These are phyloP conservation scores for Phoeniculus purpureus DNA, from an alignment of 2,797 vertebrate species.

Conservation along the genomic window DNA sequence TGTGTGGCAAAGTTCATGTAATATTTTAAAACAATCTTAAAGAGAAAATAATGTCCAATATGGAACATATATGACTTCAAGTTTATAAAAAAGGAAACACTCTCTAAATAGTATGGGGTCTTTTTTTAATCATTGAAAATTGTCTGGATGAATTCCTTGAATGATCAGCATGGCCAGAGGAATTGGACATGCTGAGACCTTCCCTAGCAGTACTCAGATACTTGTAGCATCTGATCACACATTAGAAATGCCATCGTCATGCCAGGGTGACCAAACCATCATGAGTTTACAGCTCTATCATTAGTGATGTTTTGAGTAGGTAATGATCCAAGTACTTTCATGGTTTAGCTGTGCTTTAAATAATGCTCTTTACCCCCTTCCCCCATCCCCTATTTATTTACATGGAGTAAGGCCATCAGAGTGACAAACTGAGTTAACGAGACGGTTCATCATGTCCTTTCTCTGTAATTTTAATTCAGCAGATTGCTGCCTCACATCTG, in stretches of 20 bases:
- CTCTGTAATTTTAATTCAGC: conserved; percentile 60
- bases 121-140: neutral
- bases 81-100: neutral
- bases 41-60: neutral
- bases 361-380: neutral
- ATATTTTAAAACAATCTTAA: neutral
- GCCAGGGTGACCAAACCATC: neutral
- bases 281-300: neutral
- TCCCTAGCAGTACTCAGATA: neutral
- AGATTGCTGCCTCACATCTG: conserved; percentile 45
- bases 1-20: neutral
- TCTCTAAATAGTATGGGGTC: neutral
- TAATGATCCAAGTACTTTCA: neutral
- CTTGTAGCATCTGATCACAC: neutral
- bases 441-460: conserved; percentile 51
- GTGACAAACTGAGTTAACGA: conserved; percentile 50
- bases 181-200: neutral
- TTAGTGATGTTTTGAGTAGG: neutral
- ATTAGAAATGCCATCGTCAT: neutral
- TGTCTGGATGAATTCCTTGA: neutral
- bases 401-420: conserved; percentile 13
- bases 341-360: neutral
- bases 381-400: conserved; percentile 32
- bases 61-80: neutral
- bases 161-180: neutral